Evolutionary conservation across 2,113 vertebrate genomes (phyloP), one percentile per base, ranked within the genome.

Genomic region (Nothobranchius kuhntae): DNA sequence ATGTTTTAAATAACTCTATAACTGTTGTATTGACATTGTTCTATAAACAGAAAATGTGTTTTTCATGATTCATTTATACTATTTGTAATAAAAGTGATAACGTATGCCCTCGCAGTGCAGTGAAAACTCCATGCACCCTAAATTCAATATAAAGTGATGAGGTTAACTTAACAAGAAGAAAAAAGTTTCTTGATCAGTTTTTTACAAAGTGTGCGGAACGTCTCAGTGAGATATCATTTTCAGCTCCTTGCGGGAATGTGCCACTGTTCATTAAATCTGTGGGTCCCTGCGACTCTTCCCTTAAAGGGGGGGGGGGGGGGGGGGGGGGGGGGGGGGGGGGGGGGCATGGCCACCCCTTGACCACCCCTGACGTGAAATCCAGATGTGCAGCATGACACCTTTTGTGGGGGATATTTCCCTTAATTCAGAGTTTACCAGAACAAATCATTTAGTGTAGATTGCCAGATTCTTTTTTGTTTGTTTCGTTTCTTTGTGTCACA

Each of bases 161-260:
- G 81, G 84, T 68, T 65, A 9, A 36, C 68, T 81, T 76, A 21
- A 21, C 21, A 21, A 21, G 21, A 61, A 72, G 84, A 52, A 46
- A 61, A 75, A 65, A 73, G 63, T 44, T 13, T 9, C 38, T 62
- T 83, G 86, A 87, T 89, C 83, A 59, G 48, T 55, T 40, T 67
- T 77, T 62, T 40, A 54, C 78, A 81, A 65, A 55, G 61, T 65
- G 60, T 60, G 73, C 64, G 64, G 63, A 55, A 58, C 1, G 64
- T 55, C 75, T 73, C 47, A 0, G 63, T 65, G 73, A 72, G 83
- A 81, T 88, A 82, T 87, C 61, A 60, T 88, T 86, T 86, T 56
- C 73, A 66, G 82, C 69, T 53, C 83, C 77, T 73, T 38, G 77
- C 64, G 79, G 77, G 77, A 74, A 73, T 26, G 11, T 35, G 71